These are phyloP conservation scores for Acanthopleura granulata DNA, from an alignment of 2,888 invertebrate species.

Conservation along the genomic window DNA sequence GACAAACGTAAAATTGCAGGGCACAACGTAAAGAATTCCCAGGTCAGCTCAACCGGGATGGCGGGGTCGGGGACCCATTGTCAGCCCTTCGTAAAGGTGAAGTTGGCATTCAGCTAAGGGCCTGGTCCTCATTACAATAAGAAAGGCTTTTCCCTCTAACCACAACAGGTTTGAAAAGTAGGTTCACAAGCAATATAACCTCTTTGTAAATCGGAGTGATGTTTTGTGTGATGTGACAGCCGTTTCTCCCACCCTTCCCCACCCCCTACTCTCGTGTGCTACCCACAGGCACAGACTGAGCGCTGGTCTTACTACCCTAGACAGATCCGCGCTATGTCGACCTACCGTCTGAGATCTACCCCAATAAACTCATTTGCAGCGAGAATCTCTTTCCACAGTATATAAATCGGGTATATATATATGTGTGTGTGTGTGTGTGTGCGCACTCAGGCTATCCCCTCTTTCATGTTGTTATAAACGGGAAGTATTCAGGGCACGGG, in stretches of 20 bases:
- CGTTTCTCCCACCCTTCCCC: background rate
- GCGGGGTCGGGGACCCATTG: background rate
- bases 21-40: conserved; percentile 1
- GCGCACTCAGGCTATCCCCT: too few species aligned
- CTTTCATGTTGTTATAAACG: too few species aligned
- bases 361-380: too few species aligned
- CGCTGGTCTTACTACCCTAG: too few species aligned
- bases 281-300: too few species aligned
- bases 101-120: background rate
- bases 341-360: too few species aligned
- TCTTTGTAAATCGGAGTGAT: background rate
- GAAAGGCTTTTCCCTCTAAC: background rate
- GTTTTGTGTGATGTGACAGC: background rate
- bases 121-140: conserved; percentile 10
- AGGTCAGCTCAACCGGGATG: background rate
- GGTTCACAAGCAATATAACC: conserved; percentile 14
- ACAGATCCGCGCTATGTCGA: too few species aligned
- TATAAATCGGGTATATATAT: too few species aligned
- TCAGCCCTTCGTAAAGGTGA: conserved; percentile 1
- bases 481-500: too few species aligned
- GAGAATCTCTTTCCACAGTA: too few species aligned
- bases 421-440: too few species aligned
- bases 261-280: too few species aligned
- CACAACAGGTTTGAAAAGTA: background rate
- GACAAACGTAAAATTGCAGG: background rate